phyloP scores from a whole-genome alignment of 2,797 vertebrate species.

The Lepus oiostolus region DNA sequence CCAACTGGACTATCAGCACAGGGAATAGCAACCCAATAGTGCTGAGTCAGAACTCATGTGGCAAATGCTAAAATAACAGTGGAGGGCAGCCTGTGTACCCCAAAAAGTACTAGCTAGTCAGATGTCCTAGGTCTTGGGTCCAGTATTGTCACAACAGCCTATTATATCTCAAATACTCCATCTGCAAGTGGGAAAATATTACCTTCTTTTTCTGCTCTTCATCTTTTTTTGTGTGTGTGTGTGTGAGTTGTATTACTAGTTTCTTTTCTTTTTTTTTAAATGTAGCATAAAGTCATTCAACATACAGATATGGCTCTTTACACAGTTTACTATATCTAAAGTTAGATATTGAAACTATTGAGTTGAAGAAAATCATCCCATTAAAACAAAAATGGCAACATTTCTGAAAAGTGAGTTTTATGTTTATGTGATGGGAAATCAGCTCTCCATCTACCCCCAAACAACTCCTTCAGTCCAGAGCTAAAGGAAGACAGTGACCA shows the following conservation, averaged over 20 bases:
- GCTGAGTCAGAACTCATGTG: conserved; percentile 6
- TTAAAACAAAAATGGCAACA: conserved; percentile 79
- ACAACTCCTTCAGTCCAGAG: conserved; percentile 82
- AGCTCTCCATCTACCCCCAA: conserved; percentile 61
- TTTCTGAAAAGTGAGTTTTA: conserved; percentile 74
- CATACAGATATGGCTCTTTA: conserved; percentile 88
- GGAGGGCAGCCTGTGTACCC: not conserved
- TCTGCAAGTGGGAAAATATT: not conserved
- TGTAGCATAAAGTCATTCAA: conserved; percentile 88
- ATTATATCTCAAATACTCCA: not conserved
- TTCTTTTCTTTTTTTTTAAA: conserved; percentile 89
- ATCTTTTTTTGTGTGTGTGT: too few relatives aligned
- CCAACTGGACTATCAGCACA: not conserved
- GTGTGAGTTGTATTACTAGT: conserved; percentile 80
- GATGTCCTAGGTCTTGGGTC: not conserved
- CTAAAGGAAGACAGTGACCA: conserved; percentile 77
- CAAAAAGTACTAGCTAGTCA: not conserved
- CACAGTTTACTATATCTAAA: conserved; percentile 83
- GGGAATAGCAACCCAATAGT: not conserved
- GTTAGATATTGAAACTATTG: conserved; percentile 83
- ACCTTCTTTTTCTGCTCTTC: not conserved
- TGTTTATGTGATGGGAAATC: conserved; percentile 78
- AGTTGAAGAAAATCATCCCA: conserved; percentile 85
- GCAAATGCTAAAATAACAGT: not conserved
- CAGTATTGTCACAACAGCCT: not conserved